phyloP scores from a whole-genome alignment of 2,113 vertebrate species.

The Zeus faber region DNA sequence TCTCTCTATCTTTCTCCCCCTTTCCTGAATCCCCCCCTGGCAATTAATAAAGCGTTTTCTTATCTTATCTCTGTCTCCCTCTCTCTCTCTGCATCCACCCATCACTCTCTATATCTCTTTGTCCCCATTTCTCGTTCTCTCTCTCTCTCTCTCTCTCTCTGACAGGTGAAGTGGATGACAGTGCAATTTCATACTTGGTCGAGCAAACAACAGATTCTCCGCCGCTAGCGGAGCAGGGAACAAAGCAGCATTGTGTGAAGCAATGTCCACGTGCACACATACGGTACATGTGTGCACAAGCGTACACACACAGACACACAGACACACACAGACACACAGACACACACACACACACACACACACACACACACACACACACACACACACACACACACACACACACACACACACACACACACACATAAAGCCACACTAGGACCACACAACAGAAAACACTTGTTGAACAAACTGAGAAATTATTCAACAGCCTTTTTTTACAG shows the following conservation, averaged over 20 bases:
- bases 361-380: too few relatives aligned
- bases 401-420: neutral
- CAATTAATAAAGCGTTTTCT: too few relatives aligned
- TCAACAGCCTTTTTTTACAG: slow-evolving; percentile 28
- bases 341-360: slow-evolving; percentile 1
- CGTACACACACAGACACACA: too few relatives aligned
- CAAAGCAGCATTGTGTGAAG: slow-evolving; percentile 40
- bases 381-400: slow-evolving; percentile 6
- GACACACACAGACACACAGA: neutral
- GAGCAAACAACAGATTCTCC: slow-evolving; percentile 46
- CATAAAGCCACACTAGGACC: too few relatives aligned
- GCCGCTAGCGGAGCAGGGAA: slow-evolving; percentile 26
- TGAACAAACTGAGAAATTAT: too few relatives aligned
- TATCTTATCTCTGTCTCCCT: too few relatives aligned
- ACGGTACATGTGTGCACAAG: too few relatives aligned
- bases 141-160: neutral
- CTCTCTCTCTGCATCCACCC: too few relatives aligned
- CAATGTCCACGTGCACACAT: neutral
- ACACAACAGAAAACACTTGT: too few relatives aligned
- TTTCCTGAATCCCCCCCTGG: too few relatives aligned
- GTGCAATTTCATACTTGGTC: slow-evolving; percentile 59
- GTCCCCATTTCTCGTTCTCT: too few relatives aligned
- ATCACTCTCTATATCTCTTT: too few relatives aligned
- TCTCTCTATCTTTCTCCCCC: neutral
- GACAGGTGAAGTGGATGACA: slow-evolving; percentile 60